Evolutionary conservation across 2,797 vertebrate species (phyloP).

Genomic region (Alfaro cultratus): DNA sequence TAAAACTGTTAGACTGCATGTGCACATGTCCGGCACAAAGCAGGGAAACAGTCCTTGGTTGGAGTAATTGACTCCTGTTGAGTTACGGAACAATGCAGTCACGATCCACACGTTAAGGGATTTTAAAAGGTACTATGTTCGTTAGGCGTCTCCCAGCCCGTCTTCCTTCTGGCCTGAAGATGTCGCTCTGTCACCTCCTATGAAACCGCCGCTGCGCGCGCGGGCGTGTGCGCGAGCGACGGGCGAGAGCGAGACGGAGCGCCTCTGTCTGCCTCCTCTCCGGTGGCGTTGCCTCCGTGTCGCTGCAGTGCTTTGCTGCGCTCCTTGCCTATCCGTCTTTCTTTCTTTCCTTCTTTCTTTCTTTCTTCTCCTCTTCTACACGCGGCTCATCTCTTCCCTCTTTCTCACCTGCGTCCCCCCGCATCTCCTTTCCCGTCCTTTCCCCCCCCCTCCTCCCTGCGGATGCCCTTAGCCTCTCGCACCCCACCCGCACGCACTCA

Average conservation of each 20-base stretch:
- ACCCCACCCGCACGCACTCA: constrained; percentile 28
- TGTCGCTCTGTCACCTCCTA: constrained; percentile 67
- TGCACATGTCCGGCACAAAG: not conserved
- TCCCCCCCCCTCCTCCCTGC: constrained; percentile 25
- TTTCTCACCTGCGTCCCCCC: constrained; percentile 4
- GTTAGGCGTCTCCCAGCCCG: constrained; percentile 16
- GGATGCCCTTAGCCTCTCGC: constrained; percentile 67
- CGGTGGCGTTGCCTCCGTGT: constrained; percentile 61
- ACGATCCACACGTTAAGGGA: not conserved
- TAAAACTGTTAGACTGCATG: not conserved
- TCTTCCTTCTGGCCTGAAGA: constrained; percentile 53
- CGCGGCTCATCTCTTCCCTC: constrained; percentile 43
- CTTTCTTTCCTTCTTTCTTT: constrained; percentile 30
- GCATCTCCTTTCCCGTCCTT: constrained; percentile 39
- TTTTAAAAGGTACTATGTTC: not conserved
- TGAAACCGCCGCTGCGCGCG: constrained; percentile 8
- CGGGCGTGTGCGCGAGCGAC: constrained; percentile 24
- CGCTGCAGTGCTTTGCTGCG: constrained; percentile 75
- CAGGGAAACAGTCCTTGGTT: not conserved
- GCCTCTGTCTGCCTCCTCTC: constrained; percentile 70
- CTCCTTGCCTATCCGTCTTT: constrained; percentile 22
- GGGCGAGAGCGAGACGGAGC: constrained; percentile 46
- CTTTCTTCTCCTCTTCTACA: constrained; percentile 51
- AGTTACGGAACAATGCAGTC: not conserved
- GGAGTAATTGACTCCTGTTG: not conserved